These are phyloP conservation scores for Cebus imitator DNA, from an alignment of 2,113 vertebrate species.

Conservation along the genomic window DNA sequence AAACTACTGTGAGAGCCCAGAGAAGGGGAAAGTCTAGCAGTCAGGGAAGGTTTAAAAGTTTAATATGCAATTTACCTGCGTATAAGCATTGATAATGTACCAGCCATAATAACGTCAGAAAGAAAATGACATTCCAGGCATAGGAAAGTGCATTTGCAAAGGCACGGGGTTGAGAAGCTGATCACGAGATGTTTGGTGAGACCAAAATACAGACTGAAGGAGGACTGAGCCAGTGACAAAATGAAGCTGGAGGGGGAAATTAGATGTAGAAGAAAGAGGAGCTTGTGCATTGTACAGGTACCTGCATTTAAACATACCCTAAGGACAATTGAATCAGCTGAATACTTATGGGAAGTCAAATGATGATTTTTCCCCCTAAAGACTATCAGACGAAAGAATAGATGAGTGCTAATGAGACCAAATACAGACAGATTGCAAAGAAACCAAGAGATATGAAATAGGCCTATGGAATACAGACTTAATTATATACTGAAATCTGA, in stretches of 20 bases:
- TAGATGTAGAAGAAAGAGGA: not conserved
- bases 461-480: not conserved
- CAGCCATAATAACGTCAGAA: not conserved
- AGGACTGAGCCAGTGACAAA: not conserved
- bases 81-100: not conserved
- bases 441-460: not conserved
- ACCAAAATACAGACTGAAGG: not conserved
- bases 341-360: not conserved
- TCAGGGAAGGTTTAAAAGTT: not conserved
- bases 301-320: not conserved
- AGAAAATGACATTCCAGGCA: not conserved
- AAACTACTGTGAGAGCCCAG: not conserved
- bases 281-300: not conserved
- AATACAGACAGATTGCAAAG: not conserved
- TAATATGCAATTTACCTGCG: not conserved
- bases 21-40: not conserved
- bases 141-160: not conserved
- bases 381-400: not conserved
- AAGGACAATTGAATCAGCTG: not conserved
- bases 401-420: not conserved
- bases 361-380: not conserved
- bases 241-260: not conserved
- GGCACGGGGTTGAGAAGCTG: not conserved
- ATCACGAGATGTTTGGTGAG: not conserved
- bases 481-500: not conserved